Evolutionary conservation across 2,797 vertebrate species (phyloP).

Genomic region (Iguana delicatissima): DNA sequence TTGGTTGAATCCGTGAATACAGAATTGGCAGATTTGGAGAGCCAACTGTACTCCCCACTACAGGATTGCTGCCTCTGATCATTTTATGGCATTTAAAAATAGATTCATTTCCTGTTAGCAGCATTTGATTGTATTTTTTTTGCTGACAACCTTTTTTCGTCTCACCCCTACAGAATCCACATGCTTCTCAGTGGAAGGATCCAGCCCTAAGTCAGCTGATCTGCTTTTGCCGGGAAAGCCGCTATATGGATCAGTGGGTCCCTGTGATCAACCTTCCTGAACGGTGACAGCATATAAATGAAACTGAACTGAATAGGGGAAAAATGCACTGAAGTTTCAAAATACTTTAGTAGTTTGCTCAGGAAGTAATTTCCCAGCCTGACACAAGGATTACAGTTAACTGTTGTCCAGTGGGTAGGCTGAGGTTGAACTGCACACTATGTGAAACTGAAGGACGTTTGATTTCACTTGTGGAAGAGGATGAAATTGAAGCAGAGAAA

Average conservation of each 20-base stretch:
- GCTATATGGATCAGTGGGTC: conserved; percentile 95
- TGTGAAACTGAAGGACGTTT: conserved; percentile 70
- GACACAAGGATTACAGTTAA: conserved; percentile 74
- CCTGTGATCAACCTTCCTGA: conserved; percentile 94
- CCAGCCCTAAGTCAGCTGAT: conserved; percentile 92
- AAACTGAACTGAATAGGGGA: conserved; percentile 63
- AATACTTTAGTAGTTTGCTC: conserved; percentile 81
- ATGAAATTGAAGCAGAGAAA: conserved; percentile 54
- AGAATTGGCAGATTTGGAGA: too few species aligned
- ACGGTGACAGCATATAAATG: conserved; percentile 83
- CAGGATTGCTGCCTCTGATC: not conserved
- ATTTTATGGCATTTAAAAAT: not conserved
- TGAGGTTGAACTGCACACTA: conserved; percentile 75
- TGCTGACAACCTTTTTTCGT: conserved; percentile 24
- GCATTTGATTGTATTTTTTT: conserved; percentile 23
- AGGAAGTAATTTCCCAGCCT: conserved; percentile 80
- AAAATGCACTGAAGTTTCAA: conserved; percentile 84
- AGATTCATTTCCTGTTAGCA: not conserved
- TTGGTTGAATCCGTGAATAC: too few species aligned
- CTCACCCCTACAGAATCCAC: conserved; percentile 85
- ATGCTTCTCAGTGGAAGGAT: conserved; percentile 89
- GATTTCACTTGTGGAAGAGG: conserved; percentile 79
- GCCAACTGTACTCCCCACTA: too few species aligned
- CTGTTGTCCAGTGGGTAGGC: conserved; percentile 76
- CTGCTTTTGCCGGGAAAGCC: conserved; percentile 93